Evolutionary conservation across 2,113 vertebrate genomes (phyloP).

Genomic region (Grammomys dolichurus): DNA sequence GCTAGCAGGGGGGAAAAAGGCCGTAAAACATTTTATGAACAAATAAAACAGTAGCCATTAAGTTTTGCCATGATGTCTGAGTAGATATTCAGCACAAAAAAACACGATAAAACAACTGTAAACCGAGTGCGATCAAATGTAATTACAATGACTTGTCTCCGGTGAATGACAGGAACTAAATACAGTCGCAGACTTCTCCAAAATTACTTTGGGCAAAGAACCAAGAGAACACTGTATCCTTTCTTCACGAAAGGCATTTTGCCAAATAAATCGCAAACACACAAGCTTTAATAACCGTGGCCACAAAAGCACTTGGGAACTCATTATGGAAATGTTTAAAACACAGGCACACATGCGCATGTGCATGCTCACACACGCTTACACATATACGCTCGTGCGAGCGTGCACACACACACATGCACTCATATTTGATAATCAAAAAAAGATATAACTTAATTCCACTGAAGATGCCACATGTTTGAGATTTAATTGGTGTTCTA

Average conservation of each 20-base stretch:
- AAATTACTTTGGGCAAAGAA: slow-evolving; percentile 91
- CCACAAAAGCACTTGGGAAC: slow-evolving; percentile 90
- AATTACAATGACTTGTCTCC: slow-evolving; percentile 89
- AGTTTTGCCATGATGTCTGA: slow-evolving; percentile 89
- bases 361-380: no score
- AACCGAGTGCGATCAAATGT: slow-evolving; percentile 89
- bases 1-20: slow-evolving; percentile 80
- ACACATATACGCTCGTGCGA: not conserved
- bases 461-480: slow-evolving; percentile 53
- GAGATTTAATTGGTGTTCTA: slow-evolving; percentile 65
- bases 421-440: slow-evolving; percentile 61
- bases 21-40: slow-evolving; percentile 89
- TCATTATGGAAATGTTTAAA: slow-evolving; percentile 89
- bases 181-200: slow-evolving; percentile 87
- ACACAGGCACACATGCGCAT: slow-evolving; percentile 58
- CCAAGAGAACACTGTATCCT: slow-evolving; percentile 90
- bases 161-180: slow-evolving; percentile 89
- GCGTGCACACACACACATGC: not conserved
- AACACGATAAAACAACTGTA: slow-evolving; percentile 90
- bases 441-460: slow-evolving; percentile 59
- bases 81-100: slow-evolving; percentile 88
- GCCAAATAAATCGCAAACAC: slow-evolving; percentile 90
- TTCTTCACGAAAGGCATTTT: slow-evolving; percentile 87
- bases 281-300: slow-evolving; percentile 88
- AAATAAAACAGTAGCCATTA: slow-evolving; percentile 92